A percentile compares a stretch with the other conserved stretches of the same genome.
phyloP scores from a whole-genome alignment of 2,888 invertebrate genomes.

The Drosophila suboccidentalis region DNA sequence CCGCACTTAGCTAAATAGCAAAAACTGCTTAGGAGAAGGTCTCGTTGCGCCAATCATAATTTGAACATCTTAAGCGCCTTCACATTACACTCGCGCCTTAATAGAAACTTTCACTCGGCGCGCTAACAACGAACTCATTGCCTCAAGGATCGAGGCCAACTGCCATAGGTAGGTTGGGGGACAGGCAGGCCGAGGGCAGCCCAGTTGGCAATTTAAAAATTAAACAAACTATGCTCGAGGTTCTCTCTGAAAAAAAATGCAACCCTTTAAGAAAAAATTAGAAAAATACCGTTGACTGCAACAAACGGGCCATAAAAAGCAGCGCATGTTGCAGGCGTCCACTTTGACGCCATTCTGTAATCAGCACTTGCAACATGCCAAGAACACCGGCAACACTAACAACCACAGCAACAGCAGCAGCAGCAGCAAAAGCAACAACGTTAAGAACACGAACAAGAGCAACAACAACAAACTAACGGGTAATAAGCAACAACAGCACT shows the following conservation, averaged over 20 bases:
- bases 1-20: constrained; percentile 24
- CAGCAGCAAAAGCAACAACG: constrained; percentile 15
- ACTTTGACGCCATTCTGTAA: constrained; percentile 59
- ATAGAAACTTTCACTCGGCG: constrained; percentile 64
- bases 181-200: constrained; percentile 10
- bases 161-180: not conserved
- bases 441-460: constrained; percentile 26
- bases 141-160: constrained; percentile 36
- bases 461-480: constrained; percentile 52
- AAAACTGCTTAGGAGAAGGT: constrained; percentile 16
- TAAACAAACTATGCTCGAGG: constrained; percentile 48
- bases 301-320: constrained; percentile 55
- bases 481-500: constrained; percentile 73
- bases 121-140: constrained; percentile 49
- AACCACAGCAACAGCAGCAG: constrained; percentile 13
- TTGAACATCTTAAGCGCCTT: constrained; percentile 53
- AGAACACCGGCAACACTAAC: constrained; percentile 34
- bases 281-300: constrained; percentile 63
- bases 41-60: constrained; percentile 63
- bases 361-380: constrained; percentile 72
- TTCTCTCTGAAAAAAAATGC: constrained; percentile 7
- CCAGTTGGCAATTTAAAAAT: constrained; percentile 65
- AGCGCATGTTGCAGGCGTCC: constrained; percentile 61
- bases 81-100: constrained; percentile 47
- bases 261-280: constrained; percentile 74